phyloP scores from a whole-genome alignment of 1,140 invertebrate genomes.

The Elymnias hypermnestra region DNA sequence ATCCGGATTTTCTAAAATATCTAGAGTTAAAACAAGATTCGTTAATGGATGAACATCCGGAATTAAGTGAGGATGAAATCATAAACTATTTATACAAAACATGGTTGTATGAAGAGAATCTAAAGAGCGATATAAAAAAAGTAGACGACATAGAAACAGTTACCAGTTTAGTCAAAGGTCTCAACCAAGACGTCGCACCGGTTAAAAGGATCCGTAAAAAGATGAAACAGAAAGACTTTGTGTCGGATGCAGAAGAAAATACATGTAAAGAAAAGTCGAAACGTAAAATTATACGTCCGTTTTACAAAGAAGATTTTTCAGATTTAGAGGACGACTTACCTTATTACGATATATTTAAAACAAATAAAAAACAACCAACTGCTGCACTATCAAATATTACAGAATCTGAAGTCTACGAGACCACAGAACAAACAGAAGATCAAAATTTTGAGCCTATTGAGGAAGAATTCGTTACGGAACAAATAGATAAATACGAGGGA shows the following conservation, averaged over 20 bases:
- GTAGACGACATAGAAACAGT: constrained; percentile 42
- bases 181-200: constrained; percentile 31
- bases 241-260: constrained; percentile 18
- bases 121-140: constrained; percentile 49
- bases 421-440: constrained; percentile 9
- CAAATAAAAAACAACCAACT: constrained; percentile 20
- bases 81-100: constrained; percentile 73
- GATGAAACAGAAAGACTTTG: constrained; percentile 20
- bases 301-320: constrained; percentile 57
- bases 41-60: constrained; percentile 72
- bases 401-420: neutral
- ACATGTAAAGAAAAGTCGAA: constrained; percentile 54
- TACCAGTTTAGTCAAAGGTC: constrained; percentile 48
- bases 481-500: constrained; percentile 42
- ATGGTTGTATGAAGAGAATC: constrained; percentile 71
- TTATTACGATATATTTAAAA: constrained; percentile 44
- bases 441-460: constrained; percentile 11
- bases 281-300: constrained; percentile 40
- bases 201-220: constrained; percentile 44
- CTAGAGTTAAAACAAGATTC: constrained; percentile 71
- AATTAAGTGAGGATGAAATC: constrained; percentile 69
- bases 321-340: constrained; percentile 53
- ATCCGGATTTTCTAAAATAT: constrained; percentile 75
- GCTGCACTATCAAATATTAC: constrained; percentile 6
- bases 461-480: constrained; percentile 28